Conservation (phyloP, 2,888 invertebrate genomes). For the Polyommatus icarus region DNA sequence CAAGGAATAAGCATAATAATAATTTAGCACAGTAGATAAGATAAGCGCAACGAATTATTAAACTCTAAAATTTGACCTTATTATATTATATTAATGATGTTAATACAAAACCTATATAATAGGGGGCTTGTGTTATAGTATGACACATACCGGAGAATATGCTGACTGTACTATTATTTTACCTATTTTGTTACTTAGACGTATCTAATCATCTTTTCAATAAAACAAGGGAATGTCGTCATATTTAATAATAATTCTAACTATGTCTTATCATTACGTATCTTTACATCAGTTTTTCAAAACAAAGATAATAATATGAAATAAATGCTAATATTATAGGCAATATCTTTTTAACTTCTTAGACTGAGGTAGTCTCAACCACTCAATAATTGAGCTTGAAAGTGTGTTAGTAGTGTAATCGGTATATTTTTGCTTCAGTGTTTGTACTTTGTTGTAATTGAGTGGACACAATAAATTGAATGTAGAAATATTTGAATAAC, state of each 20-base stretch:
- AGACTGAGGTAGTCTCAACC: neutral
- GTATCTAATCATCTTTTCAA: constrained; percentile 9
- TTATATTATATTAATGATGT: too few species aligned
- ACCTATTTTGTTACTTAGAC: neutral
- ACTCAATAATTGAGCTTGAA: neutral
- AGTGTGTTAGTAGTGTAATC: neutral
- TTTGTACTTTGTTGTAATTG: neutral
- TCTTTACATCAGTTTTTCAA: constrained; percentile 4
- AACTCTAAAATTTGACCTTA: too few species aligned
- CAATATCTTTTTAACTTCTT: neutral
- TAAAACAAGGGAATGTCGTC: neutral
- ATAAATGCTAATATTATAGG: neutral
- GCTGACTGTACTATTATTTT: neutral
- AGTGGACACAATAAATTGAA: neutral
- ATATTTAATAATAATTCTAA: neutral
- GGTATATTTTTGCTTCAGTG: neutral
- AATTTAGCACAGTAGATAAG: too few species aligned
- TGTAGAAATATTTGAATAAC: neutral
- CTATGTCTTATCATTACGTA: constrained; percentile 20
- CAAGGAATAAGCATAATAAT: too few species aligned
- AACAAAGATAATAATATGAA: neutral
- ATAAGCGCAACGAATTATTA: too few species aligned
- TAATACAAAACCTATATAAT: too few species aligned
- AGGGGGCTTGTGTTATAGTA: too few species aligned
- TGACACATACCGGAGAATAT: too few species aligned